Conservation (phyloP, 2,888 invertebrate genomes). For the Nephrotoma flavescens region DNA sequence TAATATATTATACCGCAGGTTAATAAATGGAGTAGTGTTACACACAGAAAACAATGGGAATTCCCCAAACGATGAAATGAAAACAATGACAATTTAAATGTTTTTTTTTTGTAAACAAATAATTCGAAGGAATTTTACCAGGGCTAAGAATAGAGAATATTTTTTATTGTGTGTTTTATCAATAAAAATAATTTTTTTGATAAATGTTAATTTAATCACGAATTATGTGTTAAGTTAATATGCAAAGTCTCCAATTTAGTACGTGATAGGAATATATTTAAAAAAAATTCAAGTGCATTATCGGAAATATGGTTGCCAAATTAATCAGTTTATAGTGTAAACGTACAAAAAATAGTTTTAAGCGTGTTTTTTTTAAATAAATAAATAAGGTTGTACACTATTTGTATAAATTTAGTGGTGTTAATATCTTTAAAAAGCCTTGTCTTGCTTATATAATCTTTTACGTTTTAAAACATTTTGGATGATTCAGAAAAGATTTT, state of each 20-base stretch:
- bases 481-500: not conserved
- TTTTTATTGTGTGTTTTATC: not conserved
- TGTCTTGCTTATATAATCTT: not conserved
- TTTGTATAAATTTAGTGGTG: not conserved
- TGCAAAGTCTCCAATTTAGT: not conserved
- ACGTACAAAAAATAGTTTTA: not conserved
- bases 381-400: not conserved
- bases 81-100: not conserved
- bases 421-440: not conserved
- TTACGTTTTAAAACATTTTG: not conserved
- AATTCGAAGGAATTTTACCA: not conserved
- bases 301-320: not conserved
- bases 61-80: not conserved
- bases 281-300: not conserved
- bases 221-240: not conserved
- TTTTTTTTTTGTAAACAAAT: not conserved
- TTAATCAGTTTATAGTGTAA: not conserved
- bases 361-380: not conserved
- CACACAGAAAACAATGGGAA: no score
- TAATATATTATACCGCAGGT: no score
- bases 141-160: not conserved
- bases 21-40: no score
- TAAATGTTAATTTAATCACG: not conserved
- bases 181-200: not conserved
- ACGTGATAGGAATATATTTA: not conserved